Base-by-base conservation (phyloP, 2,888 invertebrate genomes). In the Leucoma salicis region DNA sequence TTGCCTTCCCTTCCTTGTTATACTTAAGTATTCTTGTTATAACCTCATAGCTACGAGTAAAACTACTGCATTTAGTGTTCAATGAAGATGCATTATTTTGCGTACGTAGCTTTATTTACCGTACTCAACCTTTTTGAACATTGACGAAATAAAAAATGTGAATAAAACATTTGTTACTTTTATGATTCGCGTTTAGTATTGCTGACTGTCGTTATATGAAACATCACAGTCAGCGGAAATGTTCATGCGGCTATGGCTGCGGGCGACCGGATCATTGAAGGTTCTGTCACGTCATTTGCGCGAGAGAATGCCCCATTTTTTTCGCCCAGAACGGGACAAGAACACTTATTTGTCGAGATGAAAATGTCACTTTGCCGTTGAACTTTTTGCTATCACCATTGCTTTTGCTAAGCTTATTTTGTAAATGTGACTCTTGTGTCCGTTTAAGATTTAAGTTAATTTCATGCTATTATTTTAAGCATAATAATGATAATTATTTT, bases 201-300 rank as follows among this genome's bases (percentile, higher is more conserved):
- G 57, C 58, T 60, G 64, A 66, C 62, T 21, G 55, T 55, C 52
- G 63, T 66, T 58, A 66, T 59, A 64, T 53, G 49, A 57, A 56
- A 56, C 56, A 51, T 53, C 49, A 52, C 52, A 48, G 63, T 55
- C 56, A 59, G 65, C 70, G 71, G 69, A 70, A 74, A 70, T 66
- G 64, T 58, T 64, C 58, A 58, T 49, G 45, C 47, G 56, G 51
- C 62, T 56, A 61, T 63, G 63, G 63, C 66, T 66, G 59, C 63
- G 59, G 68, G 70, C 65, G 60, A 62, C 67, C 73, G 73, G 69
- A 70, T 70, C 71, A 54, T 59, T 57, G 61, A 57, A 53, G 63
- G 53, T 58, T 50, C 53, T 59, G 64, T 57, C 60, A 53, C 53
- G 64, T 71, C 70, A 66, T 73, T 71, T 73, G 69, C 49, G 59